Conservation (phyloP, 2,113 vertebrate genomes). For the Tautogolabrus adspersus region DNA sequence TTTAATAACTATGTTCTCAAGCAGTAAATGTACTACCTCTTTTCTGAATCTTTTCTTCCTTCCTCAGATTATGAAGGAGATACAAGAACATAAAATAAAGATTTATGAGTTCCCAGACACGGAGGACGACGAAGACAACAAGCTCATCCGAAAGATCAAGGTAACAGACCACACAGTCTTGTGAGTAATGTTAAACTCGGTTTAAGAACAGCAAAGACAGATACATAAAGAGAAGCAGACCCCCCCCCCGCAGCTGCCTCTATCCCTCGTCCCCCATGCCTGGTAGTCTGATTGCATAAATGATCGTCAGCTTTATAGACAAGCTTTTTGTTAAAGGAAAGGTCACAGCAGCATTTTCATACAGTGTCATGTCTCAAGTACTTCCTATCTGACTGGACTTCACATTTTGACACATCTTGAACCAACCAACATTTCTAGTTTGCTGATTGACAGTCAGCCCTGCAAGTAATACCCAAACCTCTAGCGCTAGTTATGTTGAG, state of each 20-base stretch:
- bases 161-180: constrained; percentile 44
- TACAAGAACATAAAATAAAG: constrained; percentile 87
- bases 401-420: background rate
- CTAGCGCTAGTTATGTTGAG: too few relatives aligned
- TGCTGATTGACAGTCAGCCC: too few relatives aligned
- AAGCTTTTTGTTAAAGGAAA: background rate
- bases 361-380: background rate
- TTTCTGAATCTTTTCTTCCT: background rate
- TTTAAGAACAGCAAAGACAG: background rate
- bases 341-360: background rate
- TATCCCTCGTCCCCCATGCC: background rate
- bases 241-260: background rate
- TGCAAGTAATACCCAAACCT: too few relatives aligned
- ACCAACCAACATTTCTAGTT: background rate
- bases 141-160: constrained; percentile 86
- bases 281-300: background rate
- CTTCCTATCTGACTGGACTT: background rate
- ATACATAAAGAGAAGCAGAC: background rate
- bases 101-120: constrained; percentile 87
- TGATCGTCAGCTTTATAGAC: constrained; percentile 2
- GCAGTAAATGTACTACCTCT: background rate
- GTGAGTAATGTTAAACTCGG: background rate
- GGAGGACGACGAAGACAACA: constrained; percentile 85
- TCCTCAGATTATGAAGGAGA: constrained; percentile 86
- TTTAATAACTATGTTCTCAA: too few relatives aligned